Conservation (phyloP, 2,888 invertebrate species). For the Sympetrum striolatum region DNA sequence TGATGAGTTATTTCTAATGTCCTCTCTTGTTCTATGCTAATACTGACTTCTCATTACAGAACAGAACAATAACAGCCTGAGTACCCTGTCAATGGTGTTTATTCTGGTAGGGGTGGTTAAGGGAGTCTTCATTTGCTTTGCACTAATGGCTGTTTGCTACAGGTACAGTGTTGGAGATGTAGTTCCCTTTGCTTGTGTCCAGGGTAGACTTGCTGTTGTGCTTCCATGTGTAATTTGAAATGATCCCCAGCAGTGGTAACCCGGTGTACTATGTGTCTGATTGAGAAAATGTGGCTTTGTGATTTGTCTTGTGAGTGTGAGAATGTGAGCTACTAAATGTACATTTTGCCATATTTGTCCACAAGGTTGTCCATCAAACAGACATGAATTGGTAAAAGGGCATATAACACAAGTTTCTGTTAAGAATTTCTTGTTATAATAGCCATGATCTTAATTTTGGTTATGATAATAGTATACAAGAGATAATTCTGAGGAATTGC, state of each 20-base stretch:
- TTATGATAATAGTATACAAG: no score
- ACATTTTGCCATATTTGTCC: conserved; percentile 32
- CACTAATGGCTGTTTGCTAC: conserved; percentile 94
- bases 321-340: conserved; percentile 32
- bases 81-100: conserved; percentile 89
- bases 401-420: no score
- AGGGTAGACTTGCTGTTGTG: conserved; percentile 44
- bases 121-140: conserved; percentile 94
- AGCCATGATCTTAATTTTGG: background rate
- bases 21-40: conserved; percentile 11
- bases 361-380: conserved; percentile 8
- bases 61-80: conserved; percentile 81
- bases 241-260: conserved; percentile 36
- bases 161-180: conserved; percentile 69
- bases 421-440: background rate
- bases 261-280: conserved; percentile 28
- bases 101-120: conserved; percentile 91
- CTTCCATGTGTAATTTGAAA: conserved; percentile 21
- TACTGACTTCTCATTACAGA: conserved; percentile 56
- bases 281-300: conserved; percentile 42
- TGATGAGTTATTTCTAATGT: background rate
- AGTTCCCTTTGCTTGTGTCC: conserved; percentile 43
- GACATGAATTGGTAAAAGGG: background rate
- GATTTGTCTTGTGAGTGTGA: conserved; percentile 34
- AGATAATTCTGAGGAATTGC: background rate